These are phyloP conservation scores for Orchestia grillus DNA, from an alignment of 1,140 invertebrate species.

Conservation along the genomic window DNA sequence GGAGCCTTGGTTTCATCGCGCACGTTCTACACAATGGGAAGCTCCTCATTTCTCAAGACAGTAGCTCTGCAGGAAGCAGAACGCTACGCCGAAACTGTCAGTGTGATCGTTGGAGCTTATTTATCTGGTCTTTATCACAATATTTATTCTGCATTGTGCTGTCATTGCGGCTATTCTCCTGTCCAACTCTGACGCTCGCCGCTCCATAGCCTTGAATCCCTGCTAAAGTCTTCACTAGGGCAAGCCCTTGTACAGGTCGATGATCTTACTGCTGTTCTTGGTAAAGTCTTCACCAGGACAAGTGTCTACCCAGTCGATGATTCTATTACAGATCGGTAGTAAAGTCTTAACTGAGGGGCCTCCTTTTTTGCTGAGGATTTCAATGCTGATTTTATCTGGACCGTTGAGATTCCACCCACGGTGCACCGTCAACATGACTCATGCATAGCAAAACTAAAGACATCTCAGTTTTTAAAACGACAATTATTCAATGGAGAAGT, in stretches of 20 bases:
- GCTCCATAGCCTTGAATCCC: conserved; percentile 19
- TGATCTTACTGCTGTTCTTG: background rate
- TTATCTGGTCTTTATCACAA: conserved; percentile 49
- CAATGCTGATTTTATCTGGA: background rate
- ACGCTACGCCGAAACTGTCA: conserved; percentile 26
- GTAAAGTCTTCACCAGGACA: background rate
- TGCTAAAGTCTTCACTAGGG: conserved; percentile 26
- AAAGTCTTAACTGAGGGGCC: background rate
- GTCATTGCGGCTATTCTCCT: conserved; percentile 47
- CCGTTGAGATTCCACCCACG: background rate
- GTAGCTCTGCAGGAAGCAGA: background rate
- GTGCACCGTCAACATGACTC: background rate
- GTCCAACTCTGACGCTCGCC: conserved; percentile 14
- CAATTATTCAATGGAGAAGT: background rate
- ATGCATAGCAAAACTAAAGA: background rate
- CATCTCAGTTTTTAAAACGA: background rate
- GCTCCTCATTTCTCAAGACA: conserved; percentile 16
- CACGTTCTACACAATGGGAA: background rate
- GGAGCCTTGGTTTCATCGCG: background rate
- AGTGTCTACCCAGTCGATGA: background rate
- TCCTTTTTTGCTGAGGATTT: background rate
- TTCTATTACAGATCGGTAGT: background rate
- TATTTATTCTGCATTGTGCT: conserved; percentile 56
- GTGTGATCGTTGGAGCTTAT: conserved; percentile 40
- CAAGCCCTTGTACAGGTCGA: background rate